Evolutionary conservation across 2,797 vertebrate species (phyloP).

Genomic region (Dryobates pubescens): DNA sequence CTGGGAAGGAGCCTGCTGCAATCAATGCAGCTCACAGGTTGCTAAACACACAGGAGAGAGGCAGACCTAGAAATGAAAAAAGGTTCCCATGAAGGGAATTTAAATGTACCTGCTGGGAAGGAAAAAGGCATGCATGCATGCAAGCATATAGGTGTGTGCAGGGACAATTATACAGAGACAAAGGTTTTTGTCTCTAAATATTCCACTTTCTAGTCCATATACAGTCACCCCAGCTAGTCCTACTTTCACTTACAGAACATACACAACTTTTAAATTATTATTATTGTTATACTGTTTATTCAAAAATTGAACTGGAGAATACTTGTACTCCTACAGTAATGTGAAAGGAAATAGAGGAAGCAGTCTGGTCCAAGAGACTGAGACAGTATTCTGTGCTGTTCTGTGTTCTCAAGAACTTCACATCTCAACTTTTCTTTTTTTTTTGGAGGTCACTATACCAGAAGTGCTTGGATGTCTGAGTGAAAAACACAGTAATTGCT

Average conservation of each 20-base stretch:
- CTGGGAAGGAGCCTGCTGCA: background rate
- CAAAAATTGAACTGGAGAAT: background rate
- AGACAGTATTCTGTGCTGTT: background rate
- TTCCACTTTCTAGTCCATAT: background rate
- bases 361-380: background rate
- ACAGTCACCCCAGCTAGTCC: background rate
- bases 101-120: background rate
- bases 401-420: background rate
- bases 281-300: background rate
- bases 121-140: background rate
- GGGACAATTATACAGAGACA: rapidly evolving
- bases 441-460: background rate
- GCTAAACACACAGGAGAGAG: background rate
- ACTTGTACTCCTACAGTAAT: background rate
- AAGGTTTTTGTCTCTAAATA: background rate
- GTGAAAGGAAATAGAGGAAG: background rate
- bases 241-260: background rate
- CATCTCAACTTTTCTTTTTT: background rate
- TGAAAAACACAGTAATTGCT: background rate
- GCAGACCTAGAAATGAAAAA: background rate
- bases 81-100: background rate
- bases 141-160: rapidly evolving
- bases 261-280: background rate
- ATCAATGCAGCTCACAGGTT: background rate
- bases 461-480: background rate